Base-by-base conservation (phyloP, 2,113 vertebrate species). In the Istiophorus platypterus region DNA sequence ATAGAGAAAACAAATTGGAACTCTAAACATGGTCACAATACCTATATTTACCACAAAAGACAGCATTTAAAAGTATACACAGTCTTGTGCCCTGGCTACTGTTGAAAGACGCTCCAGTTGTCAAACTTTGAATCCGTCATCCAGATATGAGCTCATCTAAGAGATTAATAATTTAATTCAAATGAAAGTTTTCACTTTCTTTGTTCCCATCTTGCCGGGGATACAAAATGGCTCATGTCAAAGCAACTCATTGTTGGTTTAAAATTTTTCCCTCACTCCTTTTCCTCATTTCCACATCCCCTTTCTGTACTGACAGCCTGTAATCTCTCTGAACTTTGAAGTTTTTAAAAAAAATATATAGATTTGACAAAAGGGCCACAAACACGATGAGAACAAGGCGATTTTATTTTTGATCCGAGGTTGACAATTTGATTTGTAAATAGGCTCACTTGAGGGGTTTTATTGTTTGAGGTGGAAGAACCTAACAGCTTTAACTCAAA, bases 371-470 rank as follows among this genome's bases (percentile, higher is more conserved):
- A 34, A 20, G 37, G 37, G 49, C 64, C 64, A 72, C 7, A 17
- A 82, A 65, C 76, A 80, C 15, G 6, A 4, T 0, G 9, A 61
- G 41, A 78, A 76, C 0, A 37, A 42, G 61, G 18, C 31, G 62
- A 65, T 73, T 79, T 76, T 22, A 72, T 12, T 74, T 82, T 62
- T 70, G 56, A 65, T 78, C 37, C 54, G 54, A 41, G 18, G 71
- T 61, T 69, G 39, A 52, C 45, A 54, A 62, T 76, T 79, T 72
- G 63, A 77, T 83, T 87, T 88, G 70, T 59, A 82, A 90, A 84
- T 82, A 65, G 24, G 51, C 42, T 39, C 14, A 14, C 51, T 64
- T 4, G 12, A 59, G 59, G 76, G 56, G 22, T 63, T 63, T 84
- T 58, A 51, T 34, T 49, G 51, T 56, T 59, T 61, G 80, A 78